phyloP scores from a whole-genome alignment of 2,113 vertebrate genomes.

The Tenrec ecaudatus region DNA sequence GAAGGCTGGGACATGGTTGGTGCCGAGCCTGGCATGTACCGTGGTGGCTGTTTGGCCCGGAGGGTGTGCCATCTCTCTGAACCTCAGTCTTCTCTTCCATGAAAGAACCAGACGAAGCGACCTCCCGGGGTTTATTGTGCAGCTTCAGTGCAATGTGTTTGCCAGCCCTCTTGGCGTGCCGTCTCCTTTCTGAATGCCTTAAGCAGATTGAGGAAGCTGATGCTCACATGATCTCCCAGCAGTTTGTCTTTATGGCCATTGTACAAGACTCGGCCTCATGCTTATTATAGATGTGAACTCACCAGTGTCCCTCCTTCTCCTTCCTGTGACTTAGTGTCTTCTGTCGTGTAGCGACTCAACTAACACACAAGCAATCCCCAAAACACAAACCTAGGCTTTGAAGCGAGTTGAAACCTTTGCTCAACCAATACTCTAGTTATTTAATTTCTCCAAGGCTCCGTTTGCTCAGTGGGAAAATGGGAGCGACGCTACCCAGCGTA shows the following conservation, averaged over 20 bases:
- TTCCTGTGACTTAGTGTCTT: not conserved
- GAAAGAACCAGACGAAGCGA: not conserved
- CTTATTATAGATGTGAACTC: not conserved
- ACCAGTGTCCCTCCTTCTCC: not conserved
- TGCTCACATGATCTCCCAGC: not conserved
- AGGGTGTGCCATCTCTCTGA: not conserved
- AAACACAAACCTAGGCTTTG: not conserved
- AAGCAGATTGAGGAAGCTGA: not conserved
- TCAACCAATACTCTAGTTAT: not conserved
- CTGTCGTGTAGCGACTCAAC: not conserved
- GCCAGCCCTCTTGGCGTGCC: not conserved
- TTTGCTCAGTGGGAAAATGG: not conserved
- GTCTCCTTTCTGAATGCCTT: not conserved
- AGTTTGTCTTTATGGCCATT: not conserved
- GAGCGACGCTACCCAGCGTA: not conserved
- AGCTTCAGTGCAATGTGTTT: not conserved
- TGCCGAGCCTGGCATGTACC: not conserved
- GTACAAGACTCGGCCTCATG: not conserved
- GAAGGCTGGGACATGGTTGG: not conserved
- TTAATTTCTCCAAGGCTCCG: not conserved
- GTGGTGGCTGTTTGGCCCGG: not conserved
- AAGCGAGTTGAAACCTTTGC: not conserved
- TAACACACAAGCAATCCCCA: not conserved
- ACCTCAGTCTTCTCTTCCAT: not conserved
- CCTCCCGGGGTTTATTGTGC: not conserved